phyloP scores from a whole-genome alignment of 2,797 vertebrate genomes.

The Thripadectes ignobilis region DNA sequence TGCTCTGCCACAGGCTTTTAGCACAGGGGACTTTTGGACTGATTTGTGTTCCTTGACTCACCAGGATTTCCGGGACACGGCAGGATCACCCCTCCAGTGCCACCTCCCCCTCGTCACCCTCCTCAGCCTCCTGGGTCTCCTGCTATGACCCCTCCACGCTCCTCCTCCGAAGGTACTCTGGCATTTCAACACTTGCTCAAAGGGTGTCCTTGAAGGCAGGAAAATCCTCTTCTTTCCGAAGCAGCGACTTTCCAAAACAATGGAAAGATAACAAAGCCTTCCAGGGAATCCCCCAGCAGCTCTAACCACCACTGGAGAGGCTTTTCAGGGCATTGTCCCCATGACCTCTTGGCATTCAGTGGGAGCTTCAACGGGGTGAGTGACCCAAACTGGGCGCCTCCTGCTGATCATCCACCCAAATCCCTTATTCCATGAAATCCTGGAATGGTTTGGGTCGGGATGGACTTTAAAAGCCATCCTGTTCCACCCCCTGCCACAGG shows the following conservation, averaged over 20 bases:
- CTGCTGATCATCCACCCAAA: background rate
- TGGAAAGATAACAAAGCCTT: background rate
- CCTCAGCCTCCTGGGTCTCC: background rate
- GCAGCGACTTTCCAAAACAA: background rate
- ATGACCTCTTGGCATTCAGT: background rate
- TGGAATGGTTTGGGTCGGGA: background rate
- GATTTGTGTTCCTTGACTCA: background rate
- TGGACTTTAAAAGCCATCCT: background rate
- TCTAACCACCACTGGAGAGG: background rate
- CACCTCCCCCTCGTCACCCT: background rate
- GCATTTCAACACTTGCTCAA: background rate
- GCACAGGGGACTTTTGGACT: background rate
- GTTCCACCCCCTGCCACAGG: background rate
- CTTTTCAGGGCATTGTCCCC: background rate
- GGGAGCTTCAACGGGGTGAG: background rate
- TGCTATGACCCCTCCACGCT: background rate
- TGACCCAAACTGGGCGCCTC: background rate
- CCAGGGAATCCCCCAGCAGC: background rate
- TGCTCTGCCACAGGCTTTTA: background rate
- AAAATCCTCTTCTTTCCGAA: background rate
- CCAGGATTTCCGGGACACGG: background rate
- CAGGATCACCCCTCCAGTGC: background rate
- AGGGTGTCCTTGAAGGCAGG: background rate
- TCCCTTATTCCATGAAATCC: accelerated
- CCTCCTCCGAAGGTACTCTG: background rate